These are phyloP conservation scores for Buceros bicornis DNA, from an alignment of 2,797 vertebrate species.

Conservation along the genomic window DNA sequence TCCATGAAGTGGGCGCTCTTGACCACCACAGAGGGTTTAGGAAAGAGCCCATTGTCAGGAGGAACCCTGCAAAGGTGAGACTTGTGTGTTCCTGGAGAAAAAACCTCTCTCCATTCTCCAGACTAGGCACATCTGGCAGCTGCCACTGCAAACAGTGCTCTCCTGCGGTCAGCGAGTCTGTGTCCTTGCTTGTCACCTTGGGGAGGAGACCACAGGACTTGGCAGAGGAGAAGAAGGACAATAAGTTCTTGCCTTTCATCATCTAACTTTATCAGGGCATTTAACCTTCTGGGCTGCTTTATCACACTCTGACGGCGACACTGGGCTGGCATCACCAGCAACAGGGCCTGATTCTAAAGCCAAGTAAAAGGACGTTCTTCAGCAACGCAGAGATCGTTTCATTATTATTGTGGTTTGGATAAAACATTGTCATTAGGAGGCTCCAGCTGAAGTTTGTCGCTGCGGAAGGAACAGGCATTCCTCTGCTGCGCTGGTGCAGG, in stretches of 20 bases:
- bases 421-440: background rate
- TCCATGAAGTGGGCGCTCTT: fast-evolving
- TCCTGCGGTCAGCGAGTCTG: fast-evolving
- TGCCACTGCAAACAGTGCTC: background rate
- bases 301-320: background rate
- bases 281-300: background rate
- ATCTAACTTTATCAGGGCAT: background rate
- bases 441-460: background rate
- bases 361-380: background rate
- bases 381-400: fast-evolving
- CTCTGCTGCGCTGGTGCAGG: background rate
- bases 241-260: fast-evolving
- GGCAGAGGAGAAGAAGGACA: background rate
- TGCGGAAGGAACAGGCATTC: background rate
- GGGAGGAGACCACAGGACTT: background rate
- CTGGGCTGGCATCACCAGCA: background rate
- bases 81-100: background rate
- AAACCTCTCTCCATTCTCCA: fast-evolving
- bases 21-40: too few species aligned
- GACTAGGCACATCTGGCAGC: background rate
- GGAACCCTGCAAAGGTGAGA: background rate
- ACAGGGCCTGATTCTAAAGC: background rate
- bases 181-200: background rate
- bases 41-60: background rate
- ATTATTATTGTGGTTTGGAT: background rate